Conservation (phyloP, 2,797 vertebrate genomes). For the Phoxinus dragarum region DNA sequence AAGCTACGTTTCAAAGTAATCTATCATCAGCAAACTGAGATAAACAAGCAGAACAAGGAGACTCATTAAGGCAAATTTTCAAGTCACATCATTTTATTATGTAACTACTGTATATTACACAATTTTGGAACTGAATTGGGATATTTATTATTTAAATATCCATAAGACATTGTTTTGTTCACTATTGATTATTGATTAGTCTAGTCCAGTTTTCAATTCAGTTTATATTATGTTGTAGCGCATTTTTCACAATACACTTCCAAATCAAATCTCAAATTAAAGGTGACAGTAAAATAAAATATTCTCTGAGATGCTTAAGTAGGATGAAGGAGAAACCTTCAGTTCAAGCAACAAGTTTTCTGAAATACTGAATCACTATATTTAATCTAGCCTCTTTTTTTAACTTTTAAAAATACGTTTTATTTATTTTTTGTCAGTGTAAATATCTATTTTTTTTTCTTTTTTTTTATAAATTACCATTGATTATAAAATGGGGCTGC, state of each 20-base stretch:
- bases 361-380: background rate
- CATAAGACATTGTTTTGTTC: background rate
- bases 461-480: too few species aligned
- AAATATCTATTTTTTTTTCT: too few species aligned
- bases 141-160: background rate
- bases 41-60: slow-evolving; percentile 30
- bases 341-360: background rate
- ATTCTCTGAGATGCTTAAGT: background rate
- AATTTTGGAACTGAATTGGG: background rate
- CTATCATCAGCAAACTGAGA: slow-evolving; percentile 6
- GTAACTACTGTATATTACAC: background rate
- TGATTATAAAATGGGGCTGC: too few species aligned
- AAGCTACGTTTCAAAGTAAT: slow-evolving; percentile 27
- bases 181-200: background rate
- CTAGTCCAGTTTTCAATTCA: background rate
- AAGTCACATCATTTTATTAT: slow-evolving; percentile 12
- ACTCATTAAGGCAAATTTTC: background rate
- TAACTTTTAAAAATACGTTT: too few species aligned
- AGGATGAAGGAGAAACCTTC: background rate
- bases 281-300: background rate
- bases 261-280: background rate
- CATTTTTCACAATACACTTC: background rate
- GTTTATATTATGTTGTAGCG: background rate
- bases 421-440: background rate
- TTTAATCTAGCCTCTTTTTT: background rate